Conservation (phyloP, 30 jellyfish, hydroid and myxozoan species). For the Mastigias papua region DNA sequence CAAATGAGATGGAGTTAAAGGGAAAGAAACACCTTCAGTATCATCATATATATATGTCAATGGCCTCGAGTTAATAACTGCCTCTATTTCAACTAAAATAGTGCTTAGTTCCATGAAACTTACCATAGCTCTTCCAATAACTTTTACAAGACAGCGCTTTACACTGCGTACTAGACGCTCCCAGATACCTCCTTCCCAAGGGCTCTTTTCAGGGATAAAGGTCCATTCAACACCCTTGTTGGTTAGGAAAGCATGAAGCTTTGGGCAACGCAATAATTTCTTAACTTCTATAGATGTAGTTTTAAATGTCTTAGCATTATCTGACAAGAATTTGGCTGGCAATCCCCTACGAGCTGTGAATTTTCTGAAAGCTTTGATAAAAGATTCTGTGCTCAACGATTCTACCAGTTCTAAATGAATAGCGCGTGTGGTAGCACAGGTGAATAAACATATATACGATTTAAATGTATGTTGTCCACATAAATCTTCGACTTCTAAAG, state of each 20-base stretch:
- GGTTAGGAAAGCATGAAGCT: not conserved
- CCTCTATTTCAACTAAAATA: slow-evolving; percentile 32
- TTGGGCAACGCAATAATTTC: slow-evolving; percentile 27
- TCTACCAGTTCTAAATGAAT: slow-evolving; percentile 48
- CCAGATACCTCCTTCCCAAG: slow-evolving; percentile 74
- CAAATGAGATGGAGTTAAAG: slow-evolving; percentile 8
- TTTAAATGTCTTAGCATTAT: slow-evolving; percentile 48
- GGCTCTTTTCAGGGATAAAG: slow-evolving; percentile 33
- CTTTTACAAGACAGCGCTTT: slow-evolving; percentile 28
- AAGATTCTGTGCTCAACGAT: slow-evolving; percentile 17
- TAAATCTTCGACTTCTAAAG: slow-evolving; percentile 2
- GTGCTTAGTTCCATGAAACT: slow-evolving; percentile 25
- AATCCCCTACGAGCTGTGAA: slow-evolving; percentile 42
- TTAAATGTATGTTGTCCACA: slow-evolving; percentile 5
- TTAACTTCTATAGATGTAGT: slow-evolving; percentile 34
- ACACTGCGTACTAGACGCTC: not conserved
- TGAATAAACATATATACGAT: slow-evolving; percentile 43
- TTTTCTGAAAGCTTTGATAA: slow-evolving; percentile 5
- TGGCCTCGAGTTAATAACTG: slow-evolving; percentile 50
- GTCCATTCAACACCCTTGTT: slow-evolving; percentile 30
- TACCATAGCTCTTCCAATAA: slow-evolving; percentile 52
- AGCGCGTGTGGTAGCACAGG: slow-evolving; percentile 74
- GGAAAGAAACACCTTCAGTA: slow-evolving; percentile 22
- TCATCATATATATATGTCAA: slow-evolving; percentile 4
- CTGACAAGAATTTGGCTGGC: slow-evolving; percentile 34